phyloP scores from a whole-genome alignment of 2,888 invertebrate genomes.

The Leucozona laternaria region DNA sequence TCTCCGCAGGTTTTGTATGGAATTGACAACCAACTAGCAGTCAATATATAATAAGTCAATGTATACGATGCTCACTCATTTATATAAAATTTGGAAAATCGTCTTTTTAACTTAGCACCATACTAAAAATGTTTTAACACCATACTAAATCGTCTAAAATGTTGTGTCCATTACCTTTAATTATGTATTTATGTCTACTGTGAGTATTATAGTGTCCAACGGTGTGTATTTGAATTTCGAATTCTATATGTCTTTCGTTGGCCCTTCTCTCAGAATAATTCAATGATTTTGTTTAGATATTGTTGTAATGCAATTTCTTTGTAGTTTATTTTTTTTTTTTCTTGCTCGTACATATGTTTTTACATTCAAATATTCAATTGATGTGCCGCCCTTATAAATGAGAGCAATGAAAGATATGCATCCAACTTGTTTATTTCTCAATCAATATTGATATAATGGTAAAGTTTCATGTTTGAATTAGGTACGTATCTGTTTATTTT shows the following conservation, averaged over 20 bases:
- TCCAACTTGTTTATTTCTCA: background rate
- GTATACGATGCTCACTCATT: no score
- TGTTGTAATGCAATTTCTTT: background rate
- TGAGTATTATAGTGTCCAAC: no score
- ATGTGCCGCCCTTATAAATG: slow-evolving; percentile 8
- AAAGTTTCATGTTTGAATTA: background rate
- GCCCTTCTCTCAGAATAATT: background rate
- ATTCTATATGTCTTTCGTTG: background rate
- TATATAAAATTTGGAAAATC: no score
- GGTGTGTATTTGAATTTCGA: background rate
- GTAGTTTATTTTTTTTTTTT: background rate
- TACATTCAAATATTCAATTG: background rate
- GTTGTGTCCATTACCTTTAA: no score
- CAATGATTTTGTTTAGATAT: background rate
- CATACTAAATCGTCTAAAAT: no score
- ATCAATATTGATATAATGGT: slow-evolving; percentile 8
- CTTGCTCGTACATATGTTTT: background rate
- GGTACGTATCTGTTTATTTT: background rate
- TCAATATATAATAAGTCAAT: no score
- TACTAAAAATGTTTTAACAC: no score
- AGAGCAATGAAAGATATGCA: slow-evolving; percentile 5
- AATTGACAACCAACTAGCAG: no score
- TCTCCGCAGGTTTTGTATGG: no score
- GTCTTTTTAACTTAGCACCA: no score
- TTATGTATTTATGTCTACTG: no score